These are phyloP conservation scores for Argyresthia goedartella DNA, from an alignment of 2,888 invertebrate genomes.

Conservation along the genomic window DNA sequence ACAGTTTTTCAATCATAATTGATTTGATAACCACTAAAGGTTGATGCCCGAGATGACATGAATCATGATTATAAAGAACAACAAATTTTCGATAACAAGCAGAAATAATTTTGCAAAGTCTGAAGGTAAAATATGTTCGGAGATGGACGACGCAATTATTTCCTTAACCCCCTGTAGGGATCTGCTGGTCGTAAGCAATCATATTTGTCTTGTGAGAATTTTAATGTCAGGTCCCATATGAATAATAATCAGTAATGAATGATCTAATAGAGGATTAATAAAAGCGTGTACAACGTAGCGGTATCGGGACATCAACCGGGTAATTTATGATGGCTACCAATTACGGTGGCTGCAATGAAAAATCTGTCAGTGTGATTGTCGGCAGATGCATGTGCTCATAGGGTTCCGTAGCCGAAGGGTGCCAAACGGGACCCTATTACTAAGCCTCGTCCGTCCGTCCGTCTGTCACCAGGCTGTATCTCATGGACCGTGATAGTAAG, in stretches of 20 bases:
- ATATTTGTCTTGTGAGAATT: constrained; percentile 37
- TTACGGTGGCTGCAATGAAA: background rate
- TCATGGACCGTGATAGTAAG: no score
- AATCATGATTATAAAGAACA: constrained; percentile 18
- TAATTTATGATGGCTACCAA: background rate
- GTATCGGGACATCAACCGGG: background rate
- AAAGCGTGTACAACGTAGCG: background rate
- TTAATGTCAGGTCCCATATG: constrained; percentile 35
- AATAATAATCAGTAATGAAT: constrained; percentile 35
- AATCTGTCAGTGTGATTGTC: background rate
- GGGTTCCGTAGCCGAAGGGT: no score
- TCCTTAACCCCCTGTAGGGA: constrained; percentile 32
- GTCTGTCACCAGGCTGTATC: no score
- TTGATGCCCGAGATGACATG: constrained; percentile 10
- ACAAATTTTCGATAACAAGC: constrained; percentile 26
- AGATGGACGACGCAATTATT: constrained; percentile 32
- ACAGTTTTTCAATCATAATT: no score
- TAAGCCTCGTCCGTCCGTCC: no score
- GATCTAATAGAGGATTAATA: constrained; percentile 20
- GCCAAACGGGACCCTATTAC: no score
- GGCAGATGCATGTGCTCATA: no score
- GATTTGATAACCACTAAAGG: background rate
- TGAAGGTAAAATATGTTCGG: constrained; percentile 18
- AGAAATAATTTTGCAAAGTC: constrained; percentile 24
- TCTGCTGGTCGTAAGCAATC: constrained; percentile 11